A percentile compares a stretch with the other conserved stretches of the same genome.
Conservation (phyloP, 2,113 vertebrate species). For the Festucalex cinctus region DNA sequence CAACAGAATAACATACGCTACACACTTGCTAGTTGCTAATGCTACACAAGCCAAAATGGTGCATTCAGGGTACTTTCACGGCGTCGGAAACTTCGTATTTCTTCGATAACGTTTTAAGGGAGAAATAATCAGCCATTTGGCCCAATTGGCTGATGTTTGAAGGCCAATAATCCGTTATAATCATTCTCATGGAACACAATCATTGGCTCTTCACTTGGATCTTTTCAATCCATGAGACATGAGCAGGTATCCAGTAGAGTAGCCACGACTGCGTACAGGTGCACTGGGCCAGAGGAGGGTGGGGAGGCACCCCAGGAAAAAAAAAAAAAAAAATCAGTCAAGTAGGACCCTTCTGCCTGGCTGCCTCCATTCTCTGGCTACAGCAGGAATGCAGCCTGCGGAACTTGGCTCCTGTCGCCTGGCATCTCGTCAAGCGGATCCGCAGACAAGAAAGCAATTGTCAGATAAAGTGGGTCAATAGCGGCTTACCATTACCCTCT, state of each 20-base stretch:
- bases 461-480: slow-evolving; percentile 83
- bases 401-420: slow-evolving; percentile 77
- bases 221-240: neutral
- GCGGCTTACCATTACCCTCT: slow-evolving; percentile 75
- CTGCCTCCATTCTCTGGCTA: slow-evolving; percentile 73
- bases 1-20: too few species aligned
- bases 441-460: slow-evolving; percentile 82
- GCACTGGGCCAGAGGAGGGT: slow-evolving; percentile 45
- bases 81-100: too few species aligned
- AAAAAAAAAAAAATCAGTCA: slow-evolving; percentile 71
- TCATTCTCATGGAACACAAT: neutral
- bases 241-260: slow-evolving; percentile 33
- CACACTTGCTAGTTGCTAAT: too few species aligned
- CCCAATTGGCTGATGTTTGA: too few species aligned
- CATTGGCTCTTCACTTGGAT: neutral
- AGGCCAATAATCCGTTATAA: too few species aligned
- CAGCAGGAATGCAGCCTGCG: slow-evolving; percentile 72
- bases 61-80: too few species aligned
- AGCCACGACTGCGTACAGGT: slow-evolving; percentile 60
- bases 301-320: slow-evolving; percentile 32
- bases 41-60: too few species aligned
- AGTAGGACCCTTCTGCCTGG: slow-evolving; percentile 78
- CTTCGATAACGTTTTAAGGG: too few species aligned
- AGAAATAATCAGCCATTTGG: too few species aligned
- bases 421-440: slow-evolving; percentile 81